Evolutionary conservation across 2,113 vertebrate species (phyloP).

Genomic region (Antidorcas marsupialis): DNA sequence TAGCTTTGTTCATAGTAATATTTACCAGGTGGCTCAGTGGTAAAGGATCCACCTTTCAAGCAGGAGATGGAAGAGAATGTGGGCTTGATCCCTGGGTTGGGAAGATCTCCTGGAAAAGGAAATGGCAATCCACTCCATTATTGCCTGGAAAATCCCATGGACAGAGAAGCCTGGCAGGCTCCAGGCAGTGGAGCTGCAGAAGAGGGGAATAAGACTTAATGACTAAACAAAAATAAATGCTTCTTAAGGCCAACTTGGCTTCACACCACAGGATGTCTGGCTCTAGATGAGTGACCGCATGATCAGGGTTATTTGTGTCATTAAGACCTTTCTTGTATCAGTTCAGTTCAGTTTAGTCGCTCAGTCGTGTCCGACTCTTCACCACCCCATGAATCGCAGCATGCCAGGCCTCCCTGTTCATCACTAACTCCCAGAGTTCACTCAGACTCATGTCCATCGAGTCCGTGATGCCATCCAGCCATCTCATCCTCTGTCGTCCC

Average conservation of each 20-base stretch:
- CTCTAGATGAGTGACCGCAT: neutral
- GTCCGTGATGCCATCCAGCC: too few species aligned
- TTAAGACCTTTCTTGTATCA: neutral
- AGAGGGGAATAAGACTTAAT: neutral
- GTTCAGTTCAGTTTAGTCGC: too few species aligned
- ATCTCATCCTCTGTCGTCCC: too few species aligned
- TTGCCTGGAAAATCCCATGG: neutral
- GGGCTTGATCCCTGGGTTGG: neutral
- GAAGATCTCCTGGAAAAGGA: neutral
- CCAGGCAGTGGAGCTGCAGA: neutral
- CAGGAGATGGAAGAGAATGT: neutral
- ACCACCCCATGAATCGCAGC: too few species aligned
- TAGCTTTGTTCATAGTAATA: neutral
- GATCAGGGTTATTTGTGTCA: neutral
- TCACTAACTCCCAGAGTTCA: too few species aligned
- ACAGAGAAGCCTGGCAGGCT: neutral
- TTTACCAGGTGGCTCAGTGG: neutral
- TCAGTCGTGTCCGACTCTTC: too few species aligned
- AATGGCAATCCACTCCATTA: neutral
- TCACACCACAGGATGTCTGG: neutral
- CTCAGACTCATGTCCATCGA: too few species aligned
- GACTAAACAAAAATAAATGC: neutral
- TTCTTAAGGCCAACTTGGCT: neutral
- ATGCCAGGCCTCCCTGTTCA: too few species aligned
- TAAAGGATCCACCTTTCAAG: neutral